Base-by-base conservation (phyloP, 2,797 vertebrate genomes). In the Craterocephalus amniculus region DNA sequence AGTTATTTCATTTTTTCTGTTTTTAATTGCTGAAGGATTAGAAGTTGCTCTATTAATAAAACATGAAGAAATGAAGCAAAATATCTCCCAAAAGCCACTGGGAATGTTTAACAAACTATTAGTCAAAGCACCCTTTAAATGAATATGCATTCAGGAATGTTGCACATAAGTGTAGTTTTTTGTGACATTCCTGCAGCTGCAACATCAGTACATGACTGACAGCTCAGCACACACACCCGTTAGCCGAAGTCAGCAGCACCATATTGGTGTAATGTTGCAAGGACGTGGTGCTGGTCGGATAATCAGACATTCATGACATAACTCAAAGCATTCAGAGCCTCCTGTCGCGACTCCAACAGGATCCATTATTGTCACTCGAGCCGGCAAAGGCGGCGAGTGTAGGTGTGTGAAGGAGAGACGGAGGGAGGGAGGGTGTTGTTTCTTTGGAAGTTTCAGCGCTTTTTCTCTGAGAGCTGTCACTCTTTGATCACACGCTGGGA, bases 401-500 rank as follows among this genome's bases (percentile, higher is more conserved):
- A 73, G 81, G 81, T 83, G 80, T 88, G 83, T 83, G 81, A 74
- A 76, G 71, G 70, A 31, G 73, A 76, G 67, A 63, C 51, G 32
- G 66, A 54, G 32, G 32, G 5, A 34, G 58, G 55, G 70, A 75
- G 20, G 32, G 24, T 59, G 74, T 57, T 76, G 79, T 85, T 72
- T 67, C 73, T 81, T 81, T 81, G 78, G 70, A 77, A 48, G 63
- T 87, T 87, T 79, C 66, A 63, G 74, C 16, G 36, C 70, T 76
- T 75, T 80, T 69, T 71, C 70, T 61, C 12, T 76, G 66, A 80
- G 73, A 78, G 84, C 83, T 83, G 79, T 85, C 86, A 63, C 48
- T 88, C 83, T 82, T 85, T 89, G 81, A 86, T 92, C 87, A 87
- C 82, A 72, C 67, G 16, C 74, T 64, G 67, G 64, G 72, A 85